Base-by-base conservation (phyloP, 1,140 invertebrate species). In the Brachionus plicatilis region DNA sequence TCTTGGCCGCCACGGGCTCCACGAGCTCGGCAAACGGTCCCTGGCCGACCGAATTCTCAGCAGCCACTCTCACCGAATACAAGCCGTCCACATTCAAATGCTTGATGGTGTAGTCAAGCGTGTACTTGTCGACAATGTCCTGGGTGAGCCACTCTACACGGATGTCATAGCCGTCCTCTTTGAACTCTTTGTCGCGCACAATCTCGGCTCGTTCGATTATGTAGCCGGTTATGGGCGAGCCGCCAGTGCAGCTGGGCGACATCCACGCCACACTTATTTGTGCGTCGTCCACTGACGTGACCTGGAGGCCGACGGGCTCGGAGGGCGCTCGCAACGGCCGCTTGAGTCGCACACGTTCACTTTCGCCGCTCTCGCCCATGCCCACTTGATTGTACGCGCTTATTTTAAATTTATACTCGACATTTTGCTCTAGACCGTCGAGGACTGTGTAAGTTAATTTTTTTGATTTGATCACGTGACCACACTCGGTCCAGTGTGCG, bases 321-420 rank as follows among this genome's bases (percentile, higher is more conserved):
- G 37, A 41, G 6, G 79, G 79, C n/a, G 33, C 50, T 33, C 11
- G 33, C 1, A 82, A 14, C 12, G 79, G 79, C 6, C 17, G 11
- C 27, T 65, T 82, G 14, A 82, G 24, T 17, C 4, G 0, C 3
- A 82, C 33, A 1, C 27, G 41, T 33, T 82, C 79, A 27, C 50
- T 82, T 2, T 65, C 53, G 33, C 9, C 11, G 24, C 29, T n/a
- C 9, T 47, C 97, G 95, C 96, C 96, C 83, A 95, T 94, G 11
- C 96, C 96, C 68, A 95, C 96, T 89, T 97, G 96, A 88, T 98
- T 98, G 2, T 97, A 93, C 43, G 96, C 96, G 78, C 93, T 93
- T 7, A 98, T 94, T 80, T 96, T 92, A 92, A 98, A 98, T 88
- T 98, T 96, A 87, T 98, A 98, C 68, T 94, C 93, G 86, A 92